Conservation (phyloP, 2,888 invertebrate species). For the Sisyra terminalis region DNA sequence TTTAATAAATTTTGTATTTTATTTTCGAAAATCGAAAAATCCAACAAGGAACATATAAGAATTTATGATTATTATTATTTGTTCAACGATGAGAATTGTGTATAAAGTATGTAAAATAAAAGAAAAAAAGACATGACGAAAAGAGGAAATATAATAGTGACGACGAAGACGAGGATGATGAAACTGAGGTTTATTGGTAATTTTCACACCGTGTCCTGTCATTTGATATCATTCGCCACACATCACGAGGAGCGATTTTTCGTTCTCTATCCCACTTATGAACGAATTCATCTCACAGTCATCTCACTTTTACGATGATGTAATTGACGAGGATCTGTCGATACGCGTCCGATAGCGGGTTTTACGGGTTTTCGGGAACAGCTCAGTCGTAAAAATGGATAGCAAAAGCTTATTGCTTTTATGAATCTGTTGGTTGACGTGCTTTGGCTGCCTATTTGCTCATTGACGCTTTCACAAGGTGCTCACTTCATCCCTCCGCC, state of each 20-base stretch:
- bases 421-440: conserved; percentile 8
- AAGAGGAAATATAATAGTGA: too few species aligned
- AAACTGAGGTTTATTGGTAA: too few species aligned
- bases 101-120: too few species aligned
- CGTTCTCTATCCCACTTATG: background rate
- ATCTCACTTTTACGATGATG: conserved; percentile 1
- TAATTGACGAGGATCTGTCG: conserved; percentile 3
- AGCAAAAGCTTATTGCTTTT: conserved; percentile 8
- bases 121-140: too few species aligned
- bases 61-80: too few species aligned
- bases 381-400: conserved; percentile 5
- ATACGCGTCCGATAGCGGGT: background rate
- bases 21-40: too few species aligned
- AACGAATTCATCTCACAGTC: background rate
- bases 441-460: conserved; percentile 7
- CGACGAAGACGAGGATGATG: too few species aligned
- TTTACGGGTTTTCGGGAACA: background rate
- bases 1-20: too few species aligned
- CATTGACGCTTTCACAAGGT: conserved; percentile 1
- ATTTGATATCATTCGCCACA: conserved; percentile 1
- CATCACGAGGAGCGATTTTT: background rate
- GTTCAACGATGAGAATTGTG: too few species aligned
- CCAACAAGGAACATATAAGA: too few species aligned
- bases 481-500: too few species aligned
- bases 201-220: background rate